Conservation (phyloP, 2,888 invertebrate species). For the Barypeithes pellucidus region DNA sequence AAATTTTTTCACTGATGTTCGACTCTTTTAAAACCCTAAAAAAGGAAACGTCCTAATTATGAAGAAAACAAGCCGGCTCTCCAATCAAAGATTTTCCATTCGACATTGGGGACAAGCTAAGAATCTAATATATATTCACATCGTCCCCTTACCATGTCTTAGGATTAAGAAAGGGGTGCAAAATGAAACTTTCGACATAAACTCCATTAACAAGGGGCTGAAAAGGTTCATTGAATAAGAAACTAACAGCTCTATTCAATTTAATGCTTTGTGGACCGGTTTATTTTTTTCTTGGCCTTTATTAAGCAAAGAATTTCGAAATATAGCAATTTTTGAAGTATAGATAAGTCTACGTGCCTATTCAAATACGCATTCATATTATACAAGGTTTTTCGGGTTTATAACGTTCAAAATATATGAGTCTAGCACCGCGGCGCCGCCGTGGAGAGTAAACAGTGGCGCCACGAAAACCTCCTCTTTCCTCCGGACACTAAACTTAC, state of each 20-base stretch:
- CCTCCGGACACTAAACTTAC: no score
- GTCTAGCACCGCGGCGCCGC: no score
- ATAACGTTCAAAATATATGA: no score
- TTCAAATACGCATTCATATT: no score
- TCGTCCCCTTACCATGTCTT: slow-evolving; percentile 19
- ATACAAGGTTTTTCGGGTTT: no score
- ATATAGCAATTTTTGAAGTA: neutral
- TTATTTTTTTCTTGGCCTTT: neutral
- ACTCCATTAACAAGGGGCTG: slow-evolving; percentile 21
- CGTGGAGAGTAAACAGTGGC: no score
- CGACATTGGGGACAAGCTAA: neutral
- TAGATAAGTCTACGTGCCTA: no score
- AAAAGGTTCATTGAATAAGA: slow-evolving; percentile 19
- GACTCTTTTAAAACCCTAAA: no score
- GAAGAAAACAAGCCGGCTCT: neutral
- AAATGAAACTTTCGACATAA: slow-evolving; percentile 21
- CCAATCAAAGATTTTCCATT: slow-evolving; percentile 17
- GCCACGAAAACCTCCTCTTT: no score
- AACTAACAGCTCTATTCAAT: slow-evolving; percentile 21
- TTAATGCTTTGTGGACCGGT: slow-evolving; percentile 10
- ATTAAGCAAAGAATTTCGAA: neutral
- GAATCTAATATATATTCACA: slow-evolving; percentile 26
- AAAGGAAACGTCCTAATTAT: neutral
- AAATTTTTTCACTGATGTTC: no score
- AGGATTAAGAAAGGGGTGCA: slow-evolving; percentile 23